phyloP scores from a whole-genome alignment of 2,888 invertebrate species.

The Phengaris arion region DNA sequence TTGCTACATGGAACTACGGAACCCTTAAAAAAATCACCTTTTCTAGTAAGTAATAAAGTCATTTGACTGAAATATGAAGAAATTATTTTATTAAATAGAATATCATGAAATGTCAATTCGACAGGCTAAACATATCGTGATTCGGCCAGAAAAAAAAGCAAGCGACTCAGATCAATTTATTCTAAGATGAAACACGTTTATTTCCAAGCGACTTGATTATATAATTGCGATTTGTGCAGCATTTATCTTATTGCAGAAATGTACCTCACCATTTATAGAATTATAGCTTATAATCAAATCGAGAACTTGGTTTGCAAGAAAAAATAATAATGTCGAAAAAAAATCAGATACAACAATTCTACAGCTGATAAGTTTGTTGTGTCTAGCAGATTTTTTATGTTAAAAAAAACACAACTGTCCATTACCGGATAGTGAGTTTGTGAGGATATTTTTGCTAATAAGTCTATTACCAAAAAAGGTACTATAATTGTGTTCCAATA shows the following conservation, averaged over 20 bases:
- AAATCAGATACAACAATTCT: not conserved
- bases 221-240: not conserved
- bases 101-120: too few relatives aligned
- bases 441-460: not conserved
- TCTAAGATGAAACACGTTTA: not conserved
- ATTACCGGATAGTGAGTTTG: not conserved
- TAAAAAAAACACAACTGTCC: not conserved
- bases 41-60: too few relatives aligned
- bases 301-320: not conserved
- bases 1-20: too few relatives aligned
- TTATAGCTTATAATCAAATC: not conserved
- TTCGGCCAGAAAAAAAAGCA: not conserved
- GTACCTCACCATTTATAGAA: not conserved
- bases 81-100: not conserved
- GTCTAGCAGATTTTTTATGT: not conserved
- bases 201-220: constrained; percentile 9
- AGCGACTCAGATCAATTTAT: constrained; percentile 6
- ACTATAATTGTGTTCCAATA: not conserved
- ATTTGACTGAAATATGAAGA: too few relatives aligned
- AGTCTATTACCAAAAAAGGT: not conserved
- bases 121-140: too few relatives aligned
- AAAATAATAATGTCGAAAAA: not conserved
- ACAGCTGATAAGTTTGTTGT: not conserved
- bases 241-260: not conserved
- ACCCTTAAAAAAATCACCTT: too few relatives aligned